phyloP scores from a whole-genome alignment of 2,113 vertebrate species.

The Melospiza georgiana region DNA sequence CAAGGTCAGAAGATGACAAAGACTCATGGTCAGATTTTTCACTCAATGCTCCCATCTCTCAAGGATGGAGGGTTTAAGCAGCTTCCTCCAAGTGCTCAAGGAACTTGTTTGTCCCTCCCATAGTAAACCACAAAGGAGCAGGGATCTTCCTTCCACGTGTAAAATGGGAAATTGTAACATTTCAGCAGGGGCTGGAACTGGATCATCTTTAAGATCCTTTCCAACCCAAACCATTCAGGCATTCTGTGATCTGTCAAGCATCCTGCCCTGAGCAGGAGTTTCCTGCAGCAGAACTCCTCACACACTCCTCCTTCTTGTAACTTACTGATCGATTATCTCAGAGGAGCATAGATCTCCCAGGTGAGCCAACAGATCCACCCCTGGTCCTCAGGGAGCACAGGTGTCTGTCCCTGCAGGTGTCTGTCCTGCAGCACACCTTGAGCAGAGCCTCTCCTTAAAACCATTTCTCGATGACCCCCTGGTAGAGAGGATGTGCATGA shows the following conservation, averaged over 20 bases:
- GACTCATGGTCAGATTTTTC: neutral
- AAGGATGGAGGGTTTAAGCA: neutral
- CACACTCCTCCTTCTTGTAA: neutral
- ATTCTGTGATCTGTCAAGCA: neutral
- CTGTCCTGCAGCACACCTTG: neutral
- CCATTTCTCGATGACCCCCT: fast-evolving
- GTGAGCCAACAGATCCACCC: neutral
- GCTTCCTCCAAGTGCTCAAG: neutral
- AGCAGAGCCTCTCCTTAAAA: neutral
- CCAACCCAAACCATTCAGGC: neutral
- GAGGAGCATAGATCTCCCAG: neutral
- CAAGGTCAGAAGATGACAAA: neutral
- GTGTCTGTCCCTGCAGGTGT: neutral
- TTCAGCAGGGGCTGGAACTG: neutral
- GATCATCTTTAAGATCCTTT: neutral
- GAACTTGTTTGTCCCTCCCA: neutral
- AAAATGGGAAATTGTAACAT: neutral
- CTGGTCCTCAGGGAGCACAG: neutral
- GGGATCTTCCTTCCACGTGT: neutral
- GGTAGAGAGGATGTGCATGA: neutral
- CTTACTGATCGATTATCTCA: neutral
- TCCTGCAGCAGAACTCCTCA: neutral
- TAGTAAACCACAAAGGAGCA: neutral
- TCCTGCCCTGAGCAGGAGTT: neutral
- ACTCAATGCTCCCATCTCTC: neutral